Conservation (phyloP, 1,140 invertebrate genomes). For the Drosophila rhopaloa region DNA sequence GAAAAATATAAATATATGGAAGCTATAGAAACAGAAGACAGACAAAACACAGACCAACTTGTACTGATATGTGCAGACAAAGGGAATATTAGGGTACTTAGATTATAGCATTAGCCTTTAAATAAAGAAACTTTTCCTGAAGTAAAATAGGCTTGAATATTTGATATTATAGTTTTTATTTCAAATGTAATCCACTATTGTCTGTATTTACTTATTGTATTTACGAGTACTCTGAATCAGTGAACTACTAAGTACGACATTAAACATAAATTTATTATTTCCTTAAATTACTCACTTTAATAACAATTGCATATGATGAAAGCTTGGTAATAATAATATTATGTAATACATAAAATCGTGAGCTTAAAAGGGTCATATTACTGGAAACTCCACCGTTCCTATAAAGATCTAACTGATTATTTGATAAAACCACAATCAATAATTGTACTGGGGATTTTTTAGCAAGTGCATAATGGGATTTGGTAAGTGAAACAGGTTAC, state of each 20-base stretch:
- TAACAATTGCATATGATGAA: background rate
- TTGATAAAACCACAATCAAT: background rate
- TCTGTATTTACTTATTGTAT: too few species aligned
- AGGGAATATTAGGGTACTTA: background rate
- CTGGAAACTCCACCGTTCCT: background rate
- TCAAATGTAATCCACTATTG: too few species aligned
- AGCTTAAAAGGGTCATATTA: background rate
- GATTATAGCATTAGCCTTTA: background rate
- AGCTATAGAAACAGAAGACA: constrained; percentile 17
- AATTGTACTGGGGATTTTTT: background rate
- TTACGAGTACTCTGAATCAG: too few species aligned
- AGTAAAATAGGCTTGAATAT: too few species aligned
- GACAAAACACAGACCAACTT: constrained; percentile 45
- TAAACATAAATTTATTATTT: too few species aligned
- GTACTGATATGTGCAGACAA: constrained; percentile 16
- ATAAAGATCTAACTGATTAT: background rate
- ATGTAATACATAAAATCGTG: background rate
- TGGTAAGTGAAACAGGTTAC: background rate
- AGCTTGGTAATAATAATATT: background rate
- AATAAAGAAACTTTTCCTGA: background rate
- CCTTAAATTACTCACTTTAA: background rate
- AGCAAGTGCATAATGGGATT: too few species aligned
- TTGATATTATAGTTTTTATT: too few species aligned
- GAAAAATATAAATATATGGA: constrained; percentile 20
- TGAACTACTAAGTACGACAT: too few species aligned